A percentile compares a stretch with the other conserved stretches of the same genome.
These are phyloP conservation scores for Fopius arisanus DNA, from an alignment of 1,140 invertebrate species.

Conservation along the genomic window DNA sequence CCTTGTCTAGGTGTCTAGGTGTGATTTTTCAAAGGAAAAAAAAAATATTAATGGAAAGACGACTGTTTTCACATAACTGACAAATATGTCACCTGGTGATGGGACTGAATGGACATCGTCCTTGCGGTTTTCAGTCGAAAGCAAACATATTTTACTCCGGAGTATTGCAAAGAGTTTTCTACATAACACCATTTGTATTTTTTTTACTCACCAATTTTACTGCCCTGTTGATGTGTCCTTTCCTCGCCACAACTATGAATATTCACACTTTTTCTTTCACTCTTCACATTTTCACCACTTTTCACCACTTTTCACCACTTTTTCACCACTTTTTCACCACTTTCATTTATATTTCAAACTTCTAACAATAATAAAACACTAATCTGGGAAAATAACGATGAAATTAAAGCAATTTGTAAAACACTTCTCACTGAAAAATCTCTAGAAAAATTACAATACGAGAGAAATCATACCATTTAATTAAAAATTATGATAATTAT, in stretches of 20 bases:
- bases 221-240: neutral
- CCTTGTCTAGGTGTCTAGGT: neutral
- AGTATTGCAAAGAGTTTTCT: neutral
- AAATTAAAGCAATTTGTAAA: too few relatives aligned
- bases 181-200: neutral
- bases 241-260: neutral
- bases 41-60: neutral
- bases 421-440: too few relatives aligned
- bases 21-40: neutral
- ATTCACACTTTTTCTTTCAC: neutral
- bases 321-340: too few relatives aligned
- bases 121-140: slow-evolving; percentile 15
- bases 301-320: too few relatives aligned
- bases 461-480: too few relatives aligned
- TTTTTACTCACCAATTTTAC: neutral
- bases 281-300: too few relatives aligned
- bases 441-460: too few relatives aligned
- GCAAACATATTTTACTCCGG: slow-evolving; percentile 20
- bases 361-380: too few relatives aligned
- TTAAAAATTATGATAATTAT: too few relatives aligned
- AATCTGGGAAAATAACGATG: too few relatives aligned
- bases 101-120: neutral
- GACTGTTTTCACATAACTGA: neutral
- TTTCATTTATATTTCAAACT: too few relatives aligned
- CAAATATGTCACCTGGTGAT: neutral